A percentile compares a stretch with the other conserved stretches of the same genome.
Conservation (phyloP, 2,113 vertebrate genomes). For the Lophotis ruficrista region DNA sequence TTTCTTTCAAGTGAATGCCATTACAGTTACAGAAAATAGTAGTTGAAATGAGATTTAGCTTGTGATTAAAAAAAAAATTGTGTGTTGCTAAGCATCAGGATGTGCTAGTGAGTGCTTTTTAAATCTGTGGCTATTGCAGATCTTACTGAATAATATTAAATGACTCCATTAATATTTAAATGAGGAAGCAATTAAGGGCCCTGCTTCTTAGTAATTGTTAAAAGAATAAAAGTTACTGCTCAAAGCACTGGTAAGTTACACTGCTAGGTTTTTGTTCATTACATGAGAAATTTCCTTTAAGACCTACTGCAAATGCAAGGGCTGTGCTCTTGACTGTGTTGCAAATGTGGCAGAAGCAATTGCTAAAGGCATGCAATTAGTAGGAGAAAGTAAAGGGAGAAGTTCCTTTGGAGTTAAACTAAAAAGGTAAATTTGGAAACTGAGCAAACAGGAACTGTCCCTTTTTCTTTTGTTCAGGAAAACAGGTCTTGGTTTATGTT, state of each 20-base stretch:
- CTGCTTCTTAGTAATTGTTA: not conserved
- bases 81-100: not conserved
- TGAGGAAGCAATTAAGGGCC: not conserved
- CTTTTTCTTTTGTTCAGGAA: not conserved
- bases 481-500: not conserved
- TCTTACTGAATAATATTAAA: not conserved
- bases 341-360: not conserved
- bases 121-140: not conserved
- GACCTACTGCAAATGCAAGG: not conserved
- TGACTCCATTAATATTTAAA: conserved; percentile 2
- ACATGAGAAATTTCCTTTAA: not conserved
- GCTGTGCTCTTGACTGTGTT: not conserved
- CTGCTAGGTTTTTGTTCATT: not conserved
- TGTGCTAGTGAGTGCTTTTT: not conserved
- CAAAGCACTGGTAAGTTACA: not conserved
- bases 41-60: not conserved
- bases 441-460: not conserved
- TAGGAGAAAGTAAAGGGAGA: not conserved
- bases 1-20: not conserved
- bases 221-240: not conserved
- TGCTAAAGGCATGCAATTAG: not conserved
- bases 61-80: not conserved
- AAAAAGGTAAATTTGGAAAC: not conserved
- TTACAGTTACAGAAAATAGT: not conserved
- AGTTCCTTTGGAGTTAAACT: not conserved